A percentile compares a stretch with the other conserved stretches of the same genome.
phyloP scores from a whole-genome alignment of 2,888 invertebrate genomes.

The Empis livida region DNA sequence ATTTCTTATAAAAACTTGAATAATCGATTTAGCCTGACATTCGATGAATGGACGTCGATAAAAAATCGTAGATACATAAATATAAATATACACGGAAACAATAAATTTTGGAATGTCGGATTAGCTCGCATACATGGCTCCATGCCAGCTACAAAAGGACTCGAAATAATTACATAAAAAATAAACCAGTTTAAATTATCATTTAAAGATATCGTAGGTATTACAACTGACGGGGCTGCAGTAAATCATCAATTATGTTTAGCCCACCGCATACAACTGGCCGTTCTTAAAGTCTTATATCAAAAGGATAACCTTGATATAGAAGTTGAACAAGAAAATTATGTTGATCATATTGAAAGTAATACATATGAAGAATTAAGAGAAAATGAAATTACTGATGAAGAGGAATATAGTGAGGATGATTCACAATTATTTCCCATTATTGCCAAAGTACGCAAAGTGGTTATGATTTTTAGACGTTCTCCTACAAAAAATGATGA shows the following conservation, averaged over 20 bases:
- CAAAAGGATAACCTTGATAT: neutral
- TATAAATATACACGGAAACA: neutral
- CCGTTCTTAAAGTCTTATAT: neutral
- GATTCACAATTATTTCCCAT: neutral
- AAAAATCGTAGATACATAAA: conserved; percentile 1
- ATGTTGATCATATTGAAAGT: neutral
- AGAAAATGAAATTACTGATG: neutral
- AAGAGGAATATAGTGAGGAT: neutral
- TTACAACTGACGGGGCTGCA: neutral
- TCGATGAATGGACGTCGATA: neutral
- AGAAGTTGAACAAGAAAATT: neutral
- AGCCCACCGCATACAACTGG: neutral
- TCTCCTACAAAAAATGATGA: neutral
- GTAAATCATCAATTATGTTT: conserved; percentile 1
- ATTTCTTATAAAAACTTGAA: neutral
- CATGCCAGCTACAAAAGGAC: neutral
- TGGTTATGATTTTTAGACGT: neutral
- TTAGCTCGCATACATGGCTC: neutral
- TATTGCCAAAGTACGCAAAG: neutral
- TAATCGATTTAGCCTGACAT: neutral
- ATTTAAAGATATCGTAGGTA: neutral
- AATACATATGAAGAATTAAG: neutral
- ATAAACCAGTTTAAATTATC: neutral
- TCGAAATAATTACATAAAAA: neutral
- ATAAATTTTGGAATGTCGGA: conserved; percentile 1